A percentile compares a stretch with the other conserved stretches of the same genome.
phyloP scores from a whole-genome alignment of 2,888 invertebrate species.

The Sphinx pinastri region DNA sequence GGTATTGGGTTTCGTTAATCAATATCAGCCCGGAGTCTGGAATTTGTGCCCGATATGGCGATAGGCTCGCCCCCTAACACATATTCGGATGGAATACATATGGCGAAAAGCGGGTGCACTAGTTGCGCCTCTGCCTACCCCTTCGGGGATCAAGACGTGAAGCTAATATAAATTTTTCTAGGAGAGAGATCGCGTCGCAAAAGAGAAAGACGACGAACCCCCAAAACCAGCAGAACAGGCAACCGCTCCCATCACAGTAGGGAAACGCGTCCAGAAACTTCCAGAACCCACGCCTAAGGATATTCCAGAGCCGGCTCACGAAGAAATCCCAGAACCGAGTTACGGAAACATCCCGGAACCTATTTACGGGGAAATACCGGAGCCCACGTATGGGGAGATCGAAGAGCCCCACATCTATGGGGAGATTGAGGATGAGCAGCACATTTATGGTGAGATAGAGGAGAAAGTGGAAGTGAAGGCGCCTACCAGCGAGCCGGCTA shows the following conservation, averaged over 20 bases:
- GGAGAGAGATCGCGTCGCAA: conserved; percentile 66
- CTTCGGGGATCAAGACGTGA: too few relatives aligned
- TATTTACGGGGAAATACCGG: not conserved
- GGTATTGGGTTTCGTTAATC: too few relatives aligned
- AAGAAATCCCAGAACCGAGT: not conserved
- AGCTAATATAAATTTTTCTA: too few relatives aligned
- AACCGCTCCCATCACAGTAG: conserved; percentile 4
- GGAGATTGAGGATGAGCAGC: not conserved
- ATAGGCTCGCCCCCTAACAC: too few relatives aligned
- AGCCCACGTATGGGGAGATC: not conserved
- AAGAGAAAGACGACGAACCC: conserved; percentile 47
- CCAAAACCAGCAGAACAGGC: conserved; percentile 28
- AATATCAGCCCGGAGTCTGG: too few relatives aligned
- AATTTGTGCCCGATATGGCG: too few relatives aligned
- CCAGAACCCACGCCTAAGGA: conserved; percentile 26
- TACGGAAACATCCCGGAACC: not conserved
- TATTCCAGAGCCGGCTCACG: not conserved
- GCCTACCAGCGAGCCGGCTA: conserved; percentile 5
- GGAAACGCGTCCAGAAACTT: not conserved
- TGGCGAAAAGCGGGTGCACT: too few relatives aligned
- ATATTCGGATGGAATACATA: too few relatives aligned
- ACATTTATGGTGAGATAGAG: conserved; percentile 7
- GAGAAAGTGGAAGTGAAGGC: conserved; percentile 2
- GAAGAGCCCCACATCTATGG: conserved; percentile 5
- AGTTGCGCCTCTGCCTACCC: too few relatives aligned